Evolutionary conservation across 2,797 vertebrate species (phyloP), one percentile per base, ranked within the genome.

Genomic region (Pipistrellus nathusii): DNA sequence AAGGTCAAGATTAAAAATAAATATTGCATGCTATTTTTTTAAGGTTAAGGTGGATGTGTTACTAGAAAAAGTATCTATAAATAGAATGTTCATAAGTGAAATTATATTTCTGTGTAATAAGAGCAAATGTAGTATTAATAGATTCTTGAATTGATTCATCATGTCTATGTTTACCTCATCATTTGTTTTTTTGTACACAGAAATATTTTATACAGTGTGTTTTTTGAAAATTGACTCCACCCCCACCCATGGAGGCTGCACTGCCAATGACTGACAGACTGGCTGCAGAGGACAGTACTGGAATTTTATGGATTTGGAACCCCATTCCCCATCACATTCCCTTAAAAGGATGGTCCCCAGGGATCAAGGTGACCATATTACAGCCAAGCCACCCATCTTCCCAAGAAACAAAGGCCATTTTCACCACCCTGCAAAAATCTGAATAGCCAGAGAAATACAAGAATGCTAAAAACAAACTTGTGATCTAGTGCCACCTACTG

Each of bases 151-250:
- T 68, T 91, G 53, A 95, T 8, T 91, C 4, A 48, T 68, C 20
- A 85, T 88, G 1, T 73, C 82, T 64, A 69, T 71, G 21, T 89
- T 95, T 85, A 95, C 30, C 53, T 85, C 21, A n/a, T 91, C 64
- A 71, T 69, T 68, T 81, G 25, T 38, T 68, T 59, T 88, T 68
- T 66, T 81, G 11, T 64, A 46, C 51, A 48, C 73, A 78, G 66
- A 53, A 73, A 77, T 89, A 6, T 46, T 78, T 92, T 82, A 69
- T 38, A 41, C 68, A 41, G 9, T 91, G 3, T 32, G 55, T 96
- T 89, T 72, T 91, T 82, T 94, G 27, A 94, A 96, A 92, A 46
- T 62, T 68, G n/a, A 68, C 32, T 10, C 32, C 18, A 68, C n/a
- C 32, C 66, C 18, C 32, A 68, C n/a, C 18, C 32, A 68, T 68